A percentile compares a stretch with the other conserved stretches of the same genome.
Conservation (phyloP, 2,797 vertebrate genomes). For the Oreonectes daqikongensis region DNA sequence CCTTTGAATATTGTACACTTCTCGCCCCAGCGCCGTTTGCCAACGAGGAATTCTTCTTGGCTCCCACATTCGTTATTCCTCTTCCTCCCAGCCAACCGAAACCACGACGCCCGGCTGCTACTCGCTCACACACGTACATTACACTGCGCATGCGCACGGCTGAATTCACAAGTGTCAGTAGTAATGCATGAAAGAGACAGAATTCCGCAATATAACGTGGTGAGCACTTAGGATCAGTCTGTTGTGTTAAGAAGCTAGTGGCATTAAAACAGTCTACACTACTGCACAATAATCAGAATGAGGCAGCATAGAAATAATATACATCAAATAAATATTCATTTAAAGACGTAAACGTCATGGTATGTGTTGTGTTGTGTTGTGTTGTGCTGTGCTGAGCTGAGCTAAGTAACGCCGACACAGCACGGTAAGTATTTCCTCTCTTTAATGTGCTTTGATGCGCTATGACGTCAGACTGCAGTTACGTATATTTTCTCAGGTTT, state of each 20-base stretch:
- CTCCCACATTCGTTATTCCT: constrained; percentile 51
- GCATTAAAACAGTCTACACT: not conserved
- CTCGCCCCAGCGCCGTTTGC: constrained; percentile 62
- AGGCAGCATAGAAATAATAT: too few species aligned
- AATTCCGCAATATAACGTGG: constrained; percentile 42
- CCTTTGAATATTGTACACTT: constrained; percentile 60
- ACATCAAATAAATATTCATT: too few species aligned
- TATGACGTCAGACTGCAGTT: constrained; percentile 51
- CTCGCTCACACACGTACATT: constrained; percentile 57
- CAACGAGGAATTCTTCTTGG: constrained; percentile 69
- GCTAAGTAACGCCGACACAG: not conserved
- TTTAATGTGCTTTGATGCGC: not conserved
- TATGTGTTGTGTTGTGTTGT: too few species aligned
- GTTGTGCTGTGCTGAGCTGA: not conserved
- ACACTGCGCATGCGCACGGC: constrained; percentile 70
- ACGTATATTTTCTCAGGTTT: not conserved
- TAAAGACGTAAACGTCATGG: not conserved
- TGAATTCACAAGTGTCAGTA: constrained; percentile 62
- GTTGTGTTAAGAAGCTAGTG: not conserved
- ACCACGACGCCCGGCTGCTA: constrained; percentile 68
- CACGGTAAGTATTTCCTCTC: constrained; percentile 6
- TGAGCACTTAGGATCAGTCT: not conserved
- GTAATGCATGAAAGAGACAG: constrained; percentile 63
- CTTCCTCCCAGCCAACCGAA: constrained; percentile 72
- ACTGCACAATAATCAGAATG: not conserved